Base-by-base conservation (phyloP, 2,888 invertebrate genomes). In the Philaethria dido region DNA sequence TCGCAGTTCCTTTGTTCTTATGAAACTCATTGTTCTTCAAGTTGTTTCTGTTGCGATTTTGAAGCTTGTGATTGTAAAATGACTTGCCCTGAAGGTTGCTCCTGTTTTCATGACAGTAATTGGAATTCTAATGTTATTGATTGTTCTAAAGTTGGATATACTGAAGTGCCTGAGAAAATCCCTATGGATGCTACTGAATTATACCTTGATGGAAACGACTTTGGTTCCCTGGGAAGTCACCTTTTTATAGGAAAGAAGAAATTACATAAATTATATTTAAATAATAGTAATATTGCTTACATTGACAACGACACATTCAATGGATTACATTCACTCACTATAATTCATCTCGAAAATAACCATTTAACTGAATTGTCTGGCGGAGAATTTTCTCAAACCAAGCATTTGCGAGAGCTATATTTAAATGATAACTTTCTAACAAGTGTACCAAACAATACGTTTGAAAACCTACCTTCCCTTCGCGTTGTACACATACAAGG, bases 151-250 rank as follows among this genome's bases (percentile, higher is more conserved):
- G 95, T 94, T 42, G 95, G 95, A 45, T 95, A 95, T 80, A 95
- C 94, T 66, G 93, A 93, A 76, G 94, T 97, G 62, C 97, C 97
- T 1, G 94, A 95, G 69, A 95, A 95, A 78, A 95, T 97, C 75
- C 97, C 97, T 0, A 97, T 97, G 96, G 97, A 97, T 84, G 97
- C 97, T 33, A 97, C 97, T 45, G 96, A 97, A 86, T 95, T 97
- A 65, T 96, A 96, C 85, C 93, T 98, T 68, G 97, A 97, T 83
- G 97, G 97, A 16, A 97, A 97, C 83, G 93, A 95, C 79, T 94
- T 97, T 73, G 94, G 95, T 18, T 94, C 95, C 61, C 93, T 98
- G 33, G 94, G 94, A 66, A 96, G 96, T 83, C 97, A 97, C 86
- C 94, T 96, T 75, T 97, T 98, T 85, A 96, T 97, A 77, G 97